A percentile compares a stretch with the other conserved stretches of the same genome.
phyloP scores from a whole-genome alignment of 2,113 vertebrate species.

The Asarcornis scutulata region DNA sequence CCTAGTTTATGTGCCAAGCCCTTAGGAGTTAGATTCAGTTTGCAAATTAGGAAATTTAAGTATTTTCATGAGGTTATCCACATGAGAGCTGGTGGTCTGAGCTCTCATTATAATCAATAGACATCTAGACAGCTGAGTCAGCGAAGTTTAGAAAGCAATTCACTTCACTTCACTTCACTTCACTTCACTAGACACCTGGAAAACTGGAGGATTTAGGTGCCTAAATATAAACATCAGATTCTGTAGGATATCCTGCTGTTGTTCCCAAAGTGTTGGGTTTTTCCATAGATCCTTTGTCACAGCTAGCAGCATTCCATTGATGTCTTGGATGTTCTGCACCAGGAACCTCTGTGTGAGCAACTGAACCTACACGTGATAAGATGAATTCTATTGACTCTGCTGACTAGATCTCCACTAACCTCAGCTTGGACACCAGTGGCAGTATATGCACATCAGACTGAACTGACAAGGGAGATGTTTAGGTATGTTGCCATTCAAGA shows the following conservation, averaged over 20 bases:
- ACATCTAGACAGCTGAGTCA: not conserved
- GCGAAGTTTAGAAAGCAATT: not conserved
- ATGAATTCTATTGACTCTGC: not conserved
- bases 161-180: not conserved
- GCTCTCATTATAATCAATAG: not conserved
- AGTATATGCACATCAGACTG: not conserved
- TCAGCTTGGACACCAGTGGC: not conserved
- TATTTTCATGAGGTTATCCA: not conserved
- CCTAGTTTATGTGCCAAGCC: not conserved
- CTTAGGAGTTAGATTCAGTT: not conserved
- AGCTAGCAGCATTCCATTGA: not conserved
- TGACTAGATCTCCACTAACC: not conserved
- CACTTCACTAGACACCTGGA: not conserved
- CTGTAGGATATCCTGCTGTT: not conserved
- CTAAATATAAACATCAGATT: not conserved
- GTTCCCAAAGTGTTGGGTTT: not conserved
- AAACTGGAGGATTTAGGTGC: not conserved
- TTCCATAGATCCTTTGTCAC: not conserved
- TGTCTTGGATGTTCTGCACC: not conserved
- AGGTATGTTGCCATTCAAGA: not conserved
- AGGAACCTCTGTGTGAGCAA: not conserved
- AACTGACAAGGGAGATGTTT: not conserved
- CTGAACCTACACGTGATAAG: not conserved
- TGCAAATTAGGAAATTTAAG: not conserved
- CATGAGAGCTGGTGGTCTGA: not conserved